These are phyloP conservation scores for Grammomys dolichurus DNA, from an alignment of 2,113 vertebrate species.

Conservation along the genomic window DNA sequence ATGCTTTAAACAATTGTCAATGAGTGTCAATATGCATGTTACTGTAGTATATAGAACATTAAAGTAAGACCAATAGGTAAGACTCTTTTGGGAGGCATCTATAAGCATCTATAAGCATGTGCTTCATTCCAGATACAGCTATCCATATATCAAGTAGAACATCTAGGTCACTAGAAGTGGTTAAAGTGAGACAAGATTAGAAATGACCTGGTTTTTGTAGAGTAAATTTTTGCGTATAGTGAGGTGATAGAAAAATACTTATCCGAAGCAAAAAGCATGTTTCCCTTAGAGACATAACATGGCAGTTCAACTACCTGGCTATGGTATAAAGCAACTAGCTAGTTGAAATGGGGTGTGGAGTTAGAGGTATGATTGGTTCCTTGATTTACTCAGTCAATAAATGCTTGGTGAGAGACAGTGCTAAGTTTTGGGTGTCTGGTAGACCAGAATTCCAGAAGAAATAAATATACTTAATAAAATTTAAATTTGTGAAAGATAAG, in stretches of 20 bases:
- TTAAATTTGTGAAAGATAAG: neutral
- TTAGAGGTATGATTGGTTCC: neutral
- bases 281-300: conserved; percentile 23
- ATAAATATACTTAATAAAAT: neutral
- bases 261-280: conserved; percentile 29
- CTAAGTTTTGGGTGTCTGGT: neutral
- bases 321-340: neutral
- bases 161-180: neutral
- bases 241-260: neutral
- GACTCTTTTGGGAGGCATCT: neutral
- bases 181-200: neutral
- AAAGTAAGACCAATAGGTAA: neutral
- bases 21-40: neutral
- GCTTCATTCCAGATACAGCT: neutral
- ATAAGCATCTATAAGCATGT: neutral
- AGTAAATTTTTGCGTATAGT: neutral
- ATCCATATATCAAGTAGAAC: neutral
- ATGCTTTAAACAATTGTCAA: neutral
- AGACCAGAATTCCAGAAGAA: neutral
- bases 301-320: neutral
- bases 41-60: neutral
- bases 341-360: neutral
- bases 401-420: neutral
- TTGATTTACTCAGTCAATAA: neutral
- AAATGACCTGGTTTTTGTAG: neutral